Percentiles rank a stretch among this genome's conserved stretches.
Conservation (phyloP, 1,140 invertebrate genomes). For the Macrostomum lignano region DNA sequence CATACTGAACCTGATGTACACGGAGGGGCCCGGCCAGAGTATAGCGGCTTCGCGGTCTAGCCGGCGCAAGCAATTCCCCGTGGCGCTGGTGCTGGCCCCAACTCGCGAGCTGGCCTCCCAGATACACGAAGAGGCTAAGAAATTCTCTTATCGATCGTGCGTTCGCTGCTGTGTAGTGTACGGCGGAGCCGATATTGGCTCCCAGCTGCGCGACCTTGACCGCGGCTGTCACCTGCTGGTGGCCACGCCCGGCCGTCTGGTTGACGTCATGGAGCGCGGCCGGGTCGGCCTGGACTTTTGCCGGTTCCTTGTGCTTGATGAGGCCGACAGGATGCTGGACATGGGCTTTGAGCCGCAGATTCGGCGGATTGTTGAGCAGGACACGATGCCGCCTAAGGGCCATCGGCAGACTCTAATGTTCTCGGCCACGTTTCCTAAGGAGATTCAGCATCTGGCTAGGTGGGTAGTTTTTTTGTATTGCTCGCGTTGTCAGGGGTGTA, state of each 20-base stretch:
- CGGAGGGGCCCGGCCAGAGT: slow-evolving; percentile 36
- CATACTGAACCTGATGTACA: slow-evolving; percentile 80
- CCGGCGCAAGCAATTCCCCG: not conserved
- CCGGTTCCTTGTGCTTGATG: slow-evolving; percentile 25
- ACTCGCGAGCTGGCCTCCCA: slow-evolving; percentile 65
- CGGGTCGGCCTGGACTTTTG: slow-evolving; percentile 49
- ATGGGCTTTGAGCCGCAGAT: slow-evolving; percentile 82
- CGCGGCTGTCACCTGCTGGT: slow-evolving; percentile 67
- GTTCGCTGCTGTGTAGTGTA: slow-evolving; percentile 70
- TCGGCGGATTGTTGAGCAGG: slow-evolving; percentile 40
- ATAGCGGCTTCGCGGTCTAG: slow-evolving; percentile 1
- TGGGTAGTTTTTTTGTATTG: too few relatives aligned
- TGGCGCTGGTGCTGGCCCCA: slow-evolving; percentile 46
- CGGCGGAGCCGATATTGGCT: slow-evolving; percentile 48
- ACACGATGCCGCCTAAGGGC: slow-evolving; percentile 68
- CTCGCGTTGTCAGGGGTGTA: too few relatives aligned
- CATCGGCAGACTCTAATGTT: slow-evolving; percentile 94
- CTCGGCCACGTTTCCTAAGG: slow-evolving; percentile 93
- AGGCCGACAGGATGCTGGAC: slow-evolving; percentile 54
- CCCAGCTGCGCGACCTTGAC: slow-evolving; percentile 52
- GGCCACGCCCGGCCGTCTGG: slow-evolving; percentile 63
- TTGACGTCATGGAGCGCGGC: slow-evolving; percentile 51
- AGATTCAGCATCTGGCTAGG: too few relatives aligned
- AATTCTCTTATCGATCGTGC: slow-evolving; percentile 61
- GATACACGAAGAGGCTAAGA: slow-evolving; percentile 53